phyloP scores from a whole-genome alignment of 1,140 invertebrate genomes.

The Batillaria attramentaria region DNA sequence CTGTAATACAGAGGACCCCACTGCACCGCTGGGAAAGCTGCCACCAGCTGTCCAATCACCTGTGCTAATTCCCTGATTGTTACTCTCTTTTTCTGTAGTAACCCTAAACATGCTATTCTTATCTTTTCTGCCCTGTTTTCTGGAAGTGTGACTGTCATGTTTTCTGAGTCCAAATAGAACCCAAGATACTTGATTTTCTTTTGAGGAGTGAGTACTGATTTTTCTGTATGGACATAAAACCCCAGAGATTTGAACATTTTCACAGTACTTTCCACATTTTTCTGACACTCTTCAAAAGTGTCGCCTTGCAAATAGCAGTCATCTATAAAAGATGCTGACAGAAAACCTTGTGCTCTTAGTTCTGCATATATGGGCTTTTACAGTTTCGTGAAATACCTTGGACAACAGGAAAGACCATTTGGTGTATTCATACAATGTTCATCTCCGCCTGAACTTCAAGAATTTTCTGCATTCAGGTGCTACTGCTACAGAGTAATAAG shows the following conservation, averaged over 20 bases:
- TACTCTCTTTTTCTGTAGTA: neutral
- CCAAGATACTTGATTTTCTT: neutral
- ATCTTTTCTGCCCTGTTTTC: neutral
- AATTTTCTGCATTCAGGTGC: neutral
- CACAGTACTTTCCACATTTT: slow-evolving; percentile 38
- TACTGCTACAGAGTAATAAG: neutral
- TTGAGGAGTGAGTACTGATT: neutral
- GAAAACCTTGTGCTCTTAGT: slow-evolving; percentile 35
- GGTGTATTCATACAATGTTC: neutral
- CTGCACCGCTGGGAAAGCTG: neutral
- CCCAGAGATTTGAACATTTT: slow-evolving; percentile 31
- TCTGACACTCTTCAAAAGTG: slow-evolving; percentile 27
- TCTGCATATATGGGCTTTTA: slow-evolving; percentile 41
- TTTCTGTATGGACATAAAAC: slow-evolving; percentile 40
- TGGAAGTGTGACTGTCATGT: neutral
- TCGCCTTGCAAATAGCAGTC: slow-evolving; percentile 33
- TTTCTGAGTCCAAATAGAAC: neutral
- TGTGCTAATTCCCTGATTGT: slow-evolving; percentile 1
- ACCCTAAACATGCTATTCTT: neutral
- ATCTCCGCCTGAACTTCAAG: neutral
- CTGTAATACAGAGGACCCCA: neutral
- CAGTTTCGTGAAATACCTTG: no score
- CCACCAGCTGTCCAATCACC: neutral
- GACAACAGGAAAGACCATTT: no score
- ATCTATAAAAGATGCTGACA: slow-evolving; percentile 34